Conservation (phyloP, 2,888 invertebrate genomes). For the Phortica okadai region DNA sequence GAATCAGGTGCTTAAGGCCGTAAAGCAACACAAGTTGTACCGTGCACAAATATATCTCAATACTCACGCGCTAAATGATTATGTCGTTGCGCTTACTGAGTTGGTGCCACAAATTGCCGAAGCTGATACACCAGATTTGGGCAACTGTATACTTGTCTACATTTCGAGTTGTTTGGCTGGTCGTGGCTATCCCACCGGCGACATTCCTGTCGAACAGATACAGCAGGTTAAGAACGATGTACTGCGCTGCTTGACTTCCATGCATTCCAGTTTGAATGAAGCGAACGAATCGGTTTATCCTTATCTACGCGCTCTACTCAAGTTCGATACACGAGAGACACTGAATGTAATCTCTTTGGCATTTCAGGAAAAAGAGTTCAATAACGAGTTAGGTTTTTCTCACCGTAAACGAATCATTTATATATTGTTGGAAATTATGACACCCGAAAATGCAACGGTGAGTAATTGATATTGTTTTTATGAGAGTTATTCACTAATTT, state of each 20-base stretch:
- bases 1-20: slow-evolving; percentile 80
- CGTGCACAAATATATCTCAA: slow-evolving; percentile 82
- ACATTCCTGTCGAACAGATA: slow-evolving; percentile 81
- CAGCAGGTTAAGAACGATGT: slow-evolving; percentile 85
- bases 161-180: slow-evolving; percentile 92
- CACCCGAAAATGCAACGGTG: slow-evolving; percentile 82
- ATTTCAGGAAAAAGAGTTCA: slow-evolving; percentile 88
- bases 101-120: slow-evolving; percentile 79
- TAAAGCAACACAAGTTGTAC: slow-evolving; percentile 73
- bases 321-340: slow-evolving; percentile 90
- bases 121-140: slow-evolving; percentile 78
- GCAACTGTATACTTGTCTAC: slow-evolving; percentile 90
- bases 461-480: slow-evolving; percentile 64
- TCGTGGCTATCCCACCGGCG: slow-evolving; percentile 87
- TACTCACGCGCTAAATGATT: slow-evolving; percentile 86
- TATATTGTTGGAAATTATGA: slow-evolving; percentile 86
- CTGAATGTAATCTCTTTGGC: slow-evolving; percentile 90
- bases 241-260: slow-evolving; percentile 82
- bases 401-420: slow-evolving; percentile 87
- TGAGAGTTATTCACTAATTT: neutral
- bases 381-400: slow-evolving; percentile 83
- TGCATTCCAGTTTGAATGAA: slow-evolving; percentile 81
- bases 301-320: slow-evolving; percentile 84
- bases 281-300: slow-evolving; percentile 83
- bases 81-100: slow-evolving; percentile 84